These are phyloP conservation scores for Lamprologus tigripictilis DNA, from an alignment of 2,113 vertebrate genomes.

Conservation along the genomic window DNA sequence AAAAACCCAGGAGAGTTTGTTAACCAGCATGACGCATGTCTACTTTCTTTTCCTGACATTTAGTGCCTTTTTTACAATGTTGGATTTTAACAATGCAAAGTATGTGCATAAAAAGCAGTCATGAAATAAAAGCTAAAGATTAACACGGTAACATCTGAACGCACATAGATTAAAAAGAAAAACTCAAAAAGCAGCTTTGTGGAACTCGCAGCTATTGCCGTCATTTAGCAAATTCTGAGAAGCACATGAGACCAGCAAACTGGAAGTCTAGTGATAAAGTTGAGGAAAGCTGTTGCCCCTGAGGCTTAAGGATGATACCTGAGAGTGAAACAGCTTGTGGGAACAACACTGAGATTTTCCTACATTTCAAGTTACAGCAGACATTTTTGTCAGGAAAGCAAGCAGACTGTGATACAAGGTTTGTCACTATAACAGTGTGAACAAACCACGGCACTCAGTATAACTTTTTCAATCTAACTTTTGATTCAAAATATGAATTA, in stretches of 20 bases:
- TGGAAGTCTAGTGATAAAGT: neutral
- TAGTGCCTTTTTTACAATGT: neutral
- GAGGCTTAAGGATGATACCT: neutral
- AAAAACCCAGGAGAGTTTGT: neutral
- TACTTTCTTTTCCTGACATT: neutral
- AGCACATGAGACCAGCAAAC: neutral
- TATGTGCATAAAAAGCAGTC: neutral
- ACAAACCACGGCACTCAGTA: neutral
- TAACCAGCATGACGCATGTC: neutral
- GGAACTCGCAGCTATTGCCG: neutral
- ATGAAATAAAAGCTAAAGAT: neutral
- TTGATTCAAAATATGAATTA: neutral
- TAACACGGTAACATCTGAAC: neutral
- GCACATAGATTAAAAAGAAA: neutral
- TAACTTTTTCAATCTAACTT: neutral
- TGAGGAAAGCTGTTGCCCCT: neutral
- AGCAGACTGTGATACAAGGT: neutral
- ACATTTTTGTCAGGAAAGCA: neutral
- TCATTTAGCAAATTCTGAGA: neutral
- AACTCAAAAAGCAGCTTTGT: neutral
- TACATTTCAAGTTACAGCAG: neutral
- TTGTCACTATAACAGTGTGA: neutral
- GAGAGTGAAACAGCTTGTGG: neutral
- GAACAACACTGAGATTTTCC: neutral
- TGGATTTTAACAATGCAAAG: neutral